phyloP scores from a whole-genome alignment of 2,888 invertebrate genomes.

The Noctua fimbriata region DNA sequence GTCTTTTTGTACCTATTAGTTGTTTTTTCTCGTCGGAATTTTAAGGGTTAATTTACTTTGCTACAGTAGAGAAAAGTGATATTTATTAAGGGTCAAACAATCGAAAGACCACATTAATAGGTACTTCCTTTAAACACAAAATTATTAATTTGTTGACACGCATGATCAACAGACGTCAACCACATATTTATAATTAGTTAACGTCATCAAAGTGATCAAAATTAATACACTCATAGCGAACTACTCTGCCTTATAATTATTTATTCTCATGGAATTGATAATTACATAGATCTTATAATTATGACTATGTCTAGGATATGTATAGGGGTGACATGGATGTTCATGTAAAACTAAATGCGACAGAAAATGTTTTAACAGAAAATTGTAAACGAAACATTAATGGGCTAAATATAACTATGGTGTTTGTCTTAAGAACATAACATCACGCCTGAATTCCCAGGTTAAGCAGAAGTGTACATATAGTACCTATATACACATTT shows the following conservation, averaged over 20 bases:
- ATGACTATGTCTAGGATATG: conserved; percentile 53
- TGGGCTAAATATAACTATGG: too few relatives aligned
- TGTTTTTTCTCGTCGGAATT: background rate
- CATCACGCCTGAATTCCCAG: background rate
- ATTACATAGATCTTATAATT: conserved; percentile 59
- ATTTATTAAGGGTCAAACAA: background rate
- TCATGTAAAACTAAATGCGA: conserved; percentile 36
- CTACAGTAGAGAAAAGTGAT: background rate
- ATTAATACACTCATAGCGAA: conserved; percentile 46
- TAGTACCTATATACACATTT: background rate
- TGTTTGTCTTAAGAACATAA: background rate
- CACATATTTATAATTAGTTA: conserved; percentile 50
- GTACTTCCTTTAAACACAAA: background rate
- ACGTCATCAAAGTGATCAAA: conserved; percentile 46
- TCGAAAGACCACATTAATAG: background rate
- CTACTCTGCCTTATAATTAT: conserved; percentile 63
- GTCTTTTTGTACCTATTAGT: background rate
- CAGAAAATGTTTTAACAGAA: background rate
- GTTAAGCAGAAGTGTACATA: background rate
- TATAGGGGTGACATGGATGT: conserved; percentile 36
- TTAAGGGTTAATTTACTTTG: background rate
- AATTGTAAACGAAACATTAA: background rate
- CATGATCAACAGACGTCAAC: conserved; percentile 14
- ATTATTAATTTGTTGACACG: conserved; percentile 37
- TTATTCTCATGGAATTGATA: conserved; percentile 63